Percentiles rank a stretch among this genome's conserved stretches.
Evolutionary conservation across 2,888 invertebrate species (phyloP).

Genomic region (Mesochorus sp.): DNA sequence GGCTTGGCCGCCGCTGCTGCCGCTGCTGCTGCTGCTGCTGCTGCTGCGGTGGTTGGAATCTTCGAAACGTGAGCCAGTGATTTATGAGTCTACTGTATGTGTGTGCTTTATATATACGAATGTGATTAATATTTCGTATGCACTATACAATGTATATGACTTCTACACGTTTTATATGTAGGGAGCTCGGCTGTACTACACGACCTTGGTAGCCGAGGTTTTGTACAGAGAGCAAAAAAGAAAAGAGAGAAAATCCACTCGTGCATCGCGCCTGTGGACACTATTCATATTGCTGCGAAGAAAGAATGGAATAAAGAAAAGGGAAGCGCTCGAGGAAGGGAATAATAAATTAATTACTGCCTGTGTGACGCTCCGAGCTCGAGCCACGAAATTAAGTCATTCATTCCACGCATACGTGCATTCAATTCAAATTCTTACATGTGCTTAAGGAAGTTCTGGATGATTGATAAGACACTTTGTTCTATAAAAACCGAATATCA

Average conservation of each 20-base stretch:
- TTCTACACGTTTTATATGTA: conserved; percentile 23
- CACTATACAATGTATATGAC: background rate
- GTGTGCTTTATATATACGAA: background rate
- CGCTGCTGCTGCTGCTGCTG: background rate
- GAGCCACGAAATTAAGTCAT: conserved; percentile 10
- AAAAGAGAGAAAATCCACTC: background rate
- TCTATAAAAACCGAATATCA: no score
- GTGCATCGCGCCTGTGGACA: conserved; percentile 8
- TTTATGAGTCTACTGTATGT: conserved; percentile 39
- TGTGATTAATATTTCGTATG: conserved; percentile 57
- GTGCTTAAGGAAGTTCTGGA: no score
- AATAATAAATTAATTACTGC: conserved; percentile 51
- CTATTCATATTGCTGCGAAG: background rate
- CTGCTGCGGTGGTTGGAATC: conserved; percentile 43
- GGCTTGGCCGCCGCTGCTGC: background rate
- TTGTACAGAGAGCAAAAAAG: background rate
- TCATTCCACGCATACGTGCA: background rate
- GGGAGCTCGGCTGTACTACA: background rate
- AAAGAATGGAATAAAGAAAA: conserved; percentile 8
- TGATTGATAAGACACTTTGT: no score
- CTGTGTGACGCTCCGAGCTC: conserved; percentile 9
- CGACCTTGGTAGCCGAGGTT: conserved; percentile 14
- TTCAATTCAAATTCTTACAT: background rate
- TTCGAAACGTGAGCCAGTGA: conserved; percentile 51
- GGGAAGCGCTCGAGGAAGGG: background rate